phyloP scores from a whole-genome alignment of 2,888 invertebrate species.

The Synanthedon vespiformis region DNA sequence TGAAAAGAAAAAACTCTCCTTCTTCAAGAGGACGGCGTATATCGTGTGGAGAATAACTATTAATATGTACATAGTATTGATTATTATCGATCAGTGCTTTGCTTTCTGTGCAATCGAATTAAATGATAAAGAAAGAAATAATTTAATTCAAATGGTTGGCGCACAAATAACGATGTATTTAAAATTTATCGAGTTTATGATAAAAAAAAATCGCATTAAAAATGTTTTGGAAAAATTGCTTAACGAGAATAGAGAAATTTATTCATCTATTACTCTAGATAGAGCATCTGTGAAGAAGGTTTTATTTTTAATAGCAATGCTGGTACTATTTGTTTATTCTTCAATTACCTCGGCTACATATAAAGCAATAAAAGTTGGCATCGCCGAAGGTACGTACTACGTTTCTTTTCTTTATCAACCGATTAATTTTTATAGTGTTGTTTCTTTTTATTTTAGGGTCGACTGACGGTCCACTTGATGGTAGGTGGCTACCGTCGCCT shows the following conservation, averaged over 20 bases:
- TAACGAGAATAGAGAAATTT: background rate
- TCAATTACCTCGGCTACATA: background rate
- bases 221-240: background rate
- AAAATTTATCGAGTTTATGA: background rate
- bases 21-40: background rate
- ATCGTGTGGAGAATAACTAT: background rate
- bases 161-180: background rate
- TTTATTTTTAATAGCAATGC: background rate
- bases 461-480: too few species aligned
- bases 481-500: too few species aligned
- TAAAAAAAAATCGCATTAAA: background rate
- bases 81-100: background rate
- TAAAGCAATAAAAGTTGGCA: background rate
- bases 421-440: too few species aligned
- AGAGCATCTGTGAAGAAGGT: background rate
- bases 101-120: background rate
- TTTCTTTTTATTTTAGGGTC: too few species aligned
- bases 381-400: background rate
- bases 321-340: background rate
- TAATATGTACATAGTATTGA: background rate
- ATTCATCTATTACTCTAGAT: background rate
- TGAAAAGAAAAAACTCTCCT: background rate
- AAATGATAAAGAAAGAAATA: background rate
- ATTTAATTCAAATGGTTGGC: background rate
- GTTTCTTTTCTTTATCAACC: too few species aligned